Base-by-base conservation (phyloP, 2,113 vertebrate species). In the Cynoglossus semilaevis region DNA sequence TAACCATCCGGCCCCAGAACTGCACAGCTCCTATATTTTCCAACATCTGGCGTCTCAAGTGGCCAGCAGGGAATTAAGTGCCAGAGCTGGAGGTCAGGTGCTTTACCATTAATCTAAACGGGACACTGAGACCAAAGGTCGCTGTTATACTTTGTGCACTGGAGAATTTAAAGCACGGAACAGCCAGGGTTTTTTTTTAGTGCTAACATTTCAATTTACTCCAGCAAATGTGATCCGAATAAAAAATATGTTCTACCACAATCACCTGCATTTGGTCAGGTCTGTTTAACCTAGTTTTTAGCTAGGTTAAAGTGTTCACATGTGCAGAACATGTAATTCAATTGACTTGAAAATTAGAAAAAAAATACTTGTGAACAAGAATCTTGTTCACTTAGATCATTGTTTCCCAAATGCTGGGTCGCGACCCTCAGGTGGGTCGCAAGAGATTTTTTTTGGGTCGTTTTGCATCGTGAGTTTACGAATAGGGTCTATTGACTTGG, bases 1-100 rank as follows among this genome's bases (percentile, higher is more conserved):
- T 61, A 65, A 71, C 42, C n/a, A 0, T 8, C 59, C 29, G 35
- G 61, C 51, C 47, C 38, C 41, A 36, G 48, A 49, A 51, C 5
- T 5, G 40, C 52, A 3, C 15, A 63, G 55, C 15, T 22, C 34
- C 40, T 56, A 34, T 47, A 40, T 66, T 66, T 58, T 54, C 66
- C 56, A 79, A 82, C 77, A 83, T 83, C 82, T 82, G 79, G 60
- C 2, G 9, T 62, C 47, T 76, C 16, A 43, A 76, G 51, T 22
- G 52, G 63, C 38, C 80, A 44, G 14, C 34, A 54, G 77, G 80
- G 82, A 77, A 44, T 55, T 66, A 40, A 11, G 40, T 8, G 37
- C 43, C 57, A 53, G 67, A 63, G 66, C 70, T 22, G 61, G 52
- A 65, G 77, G 63, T 71, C 72, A 55, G 19, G 11, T 46, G 51